Conservation (phyloP, 2,888 invertebrate species). For the Sceliomorpha sp. region DNA sequence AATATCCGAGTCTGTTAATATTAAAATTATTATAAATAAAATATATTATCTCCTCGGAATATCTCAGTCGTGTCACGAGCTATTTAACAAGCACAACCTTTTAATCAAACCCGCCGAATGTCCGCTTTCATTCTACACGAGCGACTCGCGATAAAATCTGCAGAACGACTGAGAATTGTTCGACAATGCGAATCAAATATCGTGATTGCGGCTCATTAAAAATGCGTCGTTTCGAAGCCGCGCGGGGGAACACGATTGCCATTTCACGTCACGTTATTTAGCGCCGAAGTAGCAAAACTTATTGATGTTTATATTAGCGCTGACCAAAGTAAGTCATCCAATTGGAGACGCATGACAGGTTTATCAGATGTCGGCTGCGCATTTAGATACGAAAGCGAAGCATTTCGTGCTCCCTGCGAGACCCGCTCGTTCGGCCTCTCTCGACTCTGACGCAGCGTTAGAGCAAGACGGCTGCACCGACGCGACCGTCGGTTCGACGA, state of each 20-base stretch:
- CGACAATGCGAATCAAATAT: too few species aligned
- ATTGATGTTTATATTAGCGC: constrained; percentile 44
- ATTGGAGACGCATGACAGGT: constrained; percentile 71
- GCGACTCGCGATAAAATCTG: too few species aligned
- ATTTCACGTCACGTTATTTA: neutral
- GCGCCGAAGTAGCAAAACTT: constrained; percentile 14
- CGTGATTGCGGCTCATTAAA: neutral
- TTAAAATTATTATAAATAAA: too few species aligned
- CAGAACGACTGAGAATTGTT: too few species aligned
- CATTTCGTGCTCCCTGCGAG: constrained; percentile 43
- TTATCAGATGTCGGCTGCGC: constrained; percentile 68
- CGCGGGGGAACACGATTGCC: neutral
- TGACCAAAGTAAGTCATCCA: constrained; percentile 69
- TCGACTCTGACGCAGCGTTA: constrained; percentile 31
- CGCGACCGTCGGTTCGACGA: constrained; percentile 19
- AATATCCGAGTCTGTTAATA: too few species aligned
- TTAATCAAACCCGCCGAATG: too few species aligned
- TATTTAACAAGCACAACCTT: too few species aligned
- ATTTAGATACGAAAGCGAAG: constrained; percentile 57
- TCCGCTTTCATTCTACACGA: too few species aligned
- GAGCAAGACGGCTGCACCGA: constrained; percentile 28
- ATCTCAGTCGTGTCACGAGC: too few species aligned
- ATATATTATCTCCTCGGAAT: too few species aligned
- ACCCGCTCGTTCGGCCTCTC: constrained; percentile 44
- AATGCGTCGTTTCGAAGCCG: neutral